These are phyloP conservation scores for Ferrisia virgata DNA, from an alignment of 2,888 invertebrate species.

Conservation along the genomic window DNA sequence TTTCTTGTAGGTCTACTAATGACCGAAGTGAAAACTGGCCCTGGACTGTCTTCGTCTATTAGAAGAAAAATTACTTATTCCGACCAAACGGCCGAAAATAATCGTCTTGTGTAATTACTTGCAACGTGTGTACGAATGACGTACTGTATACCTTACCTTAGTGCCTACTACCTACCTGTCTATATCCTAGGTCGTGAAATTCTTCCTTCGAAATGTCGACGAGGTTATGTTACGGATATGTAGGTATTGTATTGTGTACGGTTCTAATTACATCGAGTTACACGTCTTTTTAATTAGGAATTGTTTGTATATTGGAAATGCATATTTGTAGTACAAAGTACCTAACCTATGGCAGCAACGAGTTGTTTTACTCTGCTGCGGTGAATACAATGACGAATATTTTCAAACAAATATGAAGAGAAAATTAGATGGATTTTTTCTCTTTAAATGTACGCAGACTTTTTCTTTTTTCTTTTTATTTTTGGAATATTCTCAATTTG, in stretches of 20 bases:
- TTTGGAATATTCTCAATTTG: neutral
- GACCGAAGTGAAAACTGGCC: neutral
- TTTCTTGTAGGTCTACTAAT: neutral
- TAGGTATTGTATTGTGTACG: neutral
- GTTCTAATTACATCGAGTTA: neutral
- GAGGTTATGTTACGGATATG: neutral
- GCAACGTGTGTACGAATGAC: neutral
- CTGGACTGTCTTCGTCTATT: slow-evolving; percentile 6
- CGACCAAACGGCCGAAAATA: neutral
- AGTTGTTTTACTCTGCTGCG: neutral
- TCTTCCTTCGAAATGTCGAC: neutral
- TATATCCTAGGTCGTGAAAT: neutral
- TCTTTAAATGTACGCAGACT: neutral
- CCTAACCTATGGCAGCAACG: no score
- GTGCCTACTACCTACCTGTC: no score
- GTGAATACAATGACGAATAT: neutral
- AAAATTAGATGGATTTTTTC: neutral
- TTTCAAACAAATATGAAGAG: neutral
- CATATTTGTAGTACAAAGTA: neutral
- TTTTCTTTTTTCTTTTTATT: no score
- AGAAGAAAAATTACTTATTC: neutral
- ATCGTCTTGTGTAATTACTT: neutral
- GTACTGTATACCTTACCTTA: no score
- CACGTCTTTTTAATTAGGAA: neutral
- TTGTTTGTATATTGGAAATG: neutral